Percentiles rank a stretch among this genome's conserved stretches.
These are phyloP conservation scores for Xenops minutus DNA, from an alignment of 2,797 vertebrate species.

Conservation along the genomic window DNA sequence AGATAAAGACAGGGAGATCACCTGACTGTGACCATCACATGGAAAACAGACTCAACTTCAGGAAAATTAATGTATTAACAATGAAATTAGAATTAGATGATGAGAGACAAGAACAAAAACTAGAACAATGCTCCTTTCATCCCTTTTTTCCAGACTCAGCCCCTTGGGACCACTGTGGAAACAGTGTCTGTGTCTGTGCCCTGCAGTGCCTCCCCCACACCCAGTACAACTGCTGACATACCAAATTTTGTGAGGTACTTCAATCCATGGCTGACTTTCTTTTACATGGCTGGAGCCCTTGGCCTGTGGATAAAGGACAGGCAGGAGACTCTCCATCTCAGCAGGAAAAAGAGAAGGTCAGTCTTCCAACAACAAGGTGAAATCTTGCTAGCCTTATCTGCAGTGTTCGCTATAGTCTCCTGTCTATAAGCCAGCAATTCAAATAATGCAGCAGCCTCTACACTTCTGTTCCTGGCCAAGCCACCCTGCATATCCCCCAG, in stretches of 20 bases:
- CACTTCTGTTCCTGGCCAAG: neutral
- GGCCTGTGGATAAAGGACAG: neutral
- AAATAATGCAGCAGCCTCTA: neutral
- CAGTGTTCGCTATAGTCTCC: neutral
- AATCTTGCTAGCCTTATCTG: neutral
- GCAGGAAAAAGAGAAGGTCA: neutral
- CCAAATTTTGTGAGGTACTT: neutral
- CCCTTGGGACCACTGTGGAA: neutral
- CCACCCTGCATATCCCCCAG: neutral
- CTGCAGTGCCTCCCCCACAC: neutral
- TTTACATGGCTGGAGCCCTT: neutral
- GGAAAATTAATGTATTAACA: neutral
- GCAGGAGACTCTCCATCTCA: neutral
- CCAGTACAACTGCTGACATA: neutral
- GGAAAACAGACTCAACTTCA: neutral
- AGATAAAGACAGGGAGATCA: neutral
- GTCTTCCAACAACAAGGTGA: neutral
- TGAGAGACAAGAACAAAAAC: neutral
- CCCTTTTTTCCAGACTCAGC: neutral
- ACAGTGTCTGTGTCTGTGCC: neutral
- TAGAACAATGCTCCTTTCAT: neutral
- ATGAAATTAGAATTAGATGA: neutral
- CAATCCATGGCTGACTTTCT: neutral
- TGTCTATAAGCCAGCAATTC: neutral
- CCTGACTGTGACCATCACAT: rapidly evolving